A percentile compares a stretch with the other conserved stretches of the same genome.
phyloP scores from a whole-genome alignment of 1,140 invertebrate species.

The Pogonus chalceus region DNA sequence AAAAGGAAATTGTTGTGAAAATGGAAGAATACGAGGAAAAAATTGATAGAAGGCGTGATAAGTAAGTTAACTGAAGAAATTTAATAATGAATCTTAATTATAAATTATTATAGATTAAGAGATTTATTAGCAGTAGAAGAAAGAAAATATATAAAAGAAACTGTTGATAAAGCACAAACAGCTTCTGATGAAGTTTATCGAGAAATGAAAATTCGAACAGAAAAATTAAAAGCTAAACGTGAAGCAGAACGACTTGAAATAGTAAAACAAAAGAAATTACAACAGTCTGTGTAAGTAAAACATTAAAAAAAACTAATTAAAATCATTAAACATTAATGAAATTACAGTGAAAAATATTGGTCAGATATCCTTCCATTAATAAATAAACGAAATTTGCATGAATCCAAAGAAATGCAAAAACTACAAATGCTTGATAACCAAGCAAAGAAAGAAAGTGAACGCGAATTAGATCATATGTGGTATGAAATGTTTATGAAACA shows the following conservation, averaged over 20 bases:
- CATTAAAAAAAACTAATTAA: no score
- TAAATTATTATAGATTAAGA: constrained; percentile 20
- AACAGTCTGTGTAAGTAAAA: constrained; percentile 28
- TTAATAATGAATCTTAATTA: neutral
- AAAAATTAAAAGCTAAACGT: constrained; percentile 22
- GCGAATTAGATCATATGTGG: constrained; percentile 30
- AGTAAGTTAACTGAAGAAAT: constrained; percentile 13
- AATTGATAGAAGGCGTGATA: constrained; percentile 25
- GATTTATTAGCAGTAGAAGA: constrained; percentile 28
- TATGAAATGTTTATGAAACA: constrained; percentile 24
- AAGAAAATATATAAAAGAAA: constrained; percentile 23
- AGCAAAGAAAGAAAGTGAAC: constrained; percentile 25
- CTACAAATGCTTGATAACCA: constrained; percentile 33
- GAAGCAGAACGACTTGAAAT: constrained; percentile 29
- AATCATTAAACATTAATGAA: no score
- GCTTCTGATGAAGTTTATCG: constrained; percentile 22
- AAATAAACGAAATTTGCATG: constrained; percentile 21
- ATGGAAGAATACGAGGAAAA: constrained; percentile 24
- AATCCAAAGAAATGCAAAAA: constrained; percentile 29
- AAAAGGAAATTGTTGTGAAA: constrained; percentile 20
- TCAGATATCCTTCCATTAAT: constrained; percentile 24
- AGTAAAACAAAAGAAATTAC: constrained; percentile 29
- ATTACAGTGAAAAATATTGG: constrained; percentile 23
- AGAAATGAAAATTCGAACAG: constrained; percentile 25
- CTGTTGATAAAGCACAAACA: constrained; percentile 26